These are phyloP conservation scores for Plemyria rubiginata DNA, from an alignment of 2,888 invertebrate species.

Conservation along the genomic window DNA sequence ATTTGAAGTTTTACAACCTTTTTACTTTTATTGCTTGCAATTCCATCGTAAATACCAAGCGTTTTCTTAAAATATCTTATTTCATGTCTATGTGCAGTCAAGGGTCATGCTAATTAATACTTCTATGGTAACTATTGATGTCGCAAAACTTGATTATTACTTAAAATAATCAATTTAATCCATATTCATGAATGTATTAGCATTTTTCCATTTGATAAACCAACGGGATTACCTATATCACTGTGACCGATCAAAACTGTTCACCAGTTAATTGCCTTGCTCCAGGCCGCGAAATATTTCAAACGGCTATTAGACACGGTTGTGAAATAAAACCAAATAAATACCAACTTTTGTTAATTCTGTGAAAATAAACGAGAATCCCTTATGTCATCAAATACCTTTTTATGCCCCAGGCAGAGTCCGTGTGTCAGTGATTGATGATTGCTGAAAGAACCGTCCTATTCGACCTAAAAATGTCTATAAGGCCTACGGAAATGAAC, in stretches of 20 bases:
- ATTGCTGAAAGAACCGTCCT: conserved; percentile 51
- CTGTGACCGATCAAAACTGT: conserved; percentile 25
- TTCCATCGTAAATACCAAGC: conserved; percentile 30
- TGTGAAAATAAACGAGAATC: conserved; percentile 55
- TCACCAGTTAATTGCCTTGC: conserved; percentile 36
- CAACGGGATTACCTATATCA: conserved; percentile 26
- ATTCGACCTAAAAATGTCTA: conserved; percentile 50
- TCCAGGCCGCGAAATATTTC: conserved; percentile 36
- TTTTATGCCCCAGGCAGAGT: conserved; percentile 60
- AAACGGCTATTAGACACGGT: conserved; percentile 31
- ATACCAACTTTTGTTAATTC: conserved; percentile 38
- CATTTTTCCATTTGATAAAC: conserved; percentile 12
- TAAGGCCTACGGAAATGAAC: conserved; percentile 39
- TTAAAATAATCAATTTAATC: conserved; percentile 8
- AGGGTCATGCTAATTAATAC: conserved; percentile 20
- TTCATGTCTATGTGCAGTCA: conserved; percentile 5
- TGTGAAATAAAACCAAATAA: conserved; percentile 34
- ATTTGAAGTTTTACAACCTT: conserved; percentile 37
- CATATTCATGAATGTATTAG: conserved; percentile 2
- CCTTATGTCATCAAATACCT: conserved; percentile 58
- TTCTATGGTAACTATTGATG: conserved; percentile 26
- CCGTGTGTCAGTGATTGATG: conserved; percentile 69
- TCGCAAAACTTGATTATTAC: conserved; percentile 30
- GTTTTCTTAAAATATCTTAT: conserved; percentile 31
- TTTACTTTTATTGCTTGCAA: conserved; percentile 41